These are phyloP conservation scores for Lordiphosa collinella DNA, from an alignment of 1,140 invertebrate species.

Conservation along the genomic window DNA sequence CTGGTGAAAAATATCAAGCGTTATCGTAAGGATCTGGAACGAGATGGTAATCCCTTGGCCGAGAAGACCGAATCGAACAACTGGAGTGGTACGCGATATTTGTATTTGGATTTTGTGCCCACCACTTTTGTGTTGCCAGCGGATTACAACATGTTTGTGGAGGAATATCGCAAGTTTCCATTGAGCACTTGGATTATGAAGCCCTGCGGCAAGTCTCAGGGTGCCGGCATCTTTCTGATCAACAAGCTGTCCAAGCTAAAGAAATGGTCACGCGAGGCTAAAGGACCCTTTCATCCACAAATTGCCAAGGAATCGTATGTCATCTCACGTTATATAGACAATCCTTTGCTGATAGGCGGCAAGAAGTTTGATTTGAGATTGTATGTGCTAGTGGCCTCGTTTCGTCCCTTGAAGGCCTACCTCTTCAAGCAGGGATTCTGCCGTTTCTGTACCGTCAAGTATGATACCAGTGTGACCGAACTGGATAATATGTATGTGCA, in stretches of 20 bases:
- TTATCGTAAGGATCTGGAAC: slow-evolving; percentile 94
- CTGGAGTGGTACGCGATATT: slow-evolving; percentile 87
- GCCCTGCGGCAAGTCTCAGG: slow-evolving; percentile 95
- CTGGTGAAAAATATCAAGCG: slow-evolving; percentile 97
- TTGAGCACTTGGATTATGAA: slow-evolving; percentile 99
- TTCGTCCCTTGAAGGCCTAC: slow-evolving; percentile 89
- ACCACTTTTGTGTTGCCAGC: slow-evolving; percentile 95
- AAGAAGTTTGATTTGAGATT: slow-evolving; percentile 93
- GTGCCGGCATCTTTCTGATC: slow-evolving; percentile 92
- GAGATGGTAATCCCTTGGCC: slow-evolving; percentile 92
- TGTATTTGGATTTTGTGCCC: slow-evolving; percentile 94
- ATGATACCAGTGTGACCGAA: slow-evolving; percentile 87
- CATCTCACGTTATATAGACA: slow-evolving; percentile 93
- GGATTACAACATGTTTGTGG: slow-evolving; percentile 97
- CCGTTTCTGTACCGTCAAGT: slow-evolving; percentile 91
- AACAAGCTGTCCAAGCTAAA: slow-evolving; percentile 94
- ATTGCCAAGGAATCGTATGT: slow-evolving; percentile 92
- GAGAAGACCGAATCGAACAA: slow-evolving; percentile 84
- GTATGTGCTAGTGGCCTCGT: slow-evolving; percentile 92
- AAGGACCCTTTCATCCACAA: slow-evolving; percentile 89
- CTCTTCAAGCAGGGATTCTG: slow-evolving; percentile 90
- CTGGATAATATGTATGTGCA: slow-evolving; percentile 93
- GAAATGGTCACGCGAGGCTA: slow-evolving; percentile 91
- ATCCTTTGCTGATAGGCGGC: slow-evolving; percentile 90
- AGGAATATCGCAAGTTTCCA: slow-evolving; percentile 95